Evolutionary conservation across 2,888 invertebrate species (phyloP).

Genomic region (Protodeltote pygarga): DNA sequence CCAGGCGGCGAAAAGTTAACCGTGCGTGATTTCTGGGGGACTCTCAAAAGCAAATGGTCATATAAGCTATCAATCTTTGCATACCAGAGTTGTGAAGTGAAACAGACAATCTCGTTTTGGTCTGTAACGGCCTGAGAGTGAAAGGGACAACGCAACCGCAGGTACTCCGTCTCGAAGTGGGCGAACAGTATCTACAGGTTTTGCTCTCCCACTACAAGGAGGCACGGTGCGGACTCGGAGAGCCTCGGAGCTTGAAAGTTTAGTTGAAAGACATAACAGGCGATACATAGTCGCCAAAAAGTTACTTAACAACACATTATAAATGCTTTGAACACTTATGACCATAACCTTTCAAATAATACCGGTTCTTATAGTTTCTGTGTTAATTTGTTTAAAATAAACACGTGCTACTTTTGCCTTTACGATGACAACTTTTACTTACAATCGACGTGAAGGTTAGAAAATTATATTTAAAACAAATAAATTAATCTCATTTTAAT

Average conservation of each 20-base stretch:
- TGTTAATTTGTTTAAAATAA: constrained; percentile 39
- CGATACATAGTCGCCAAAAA: constrained; percentile 64
- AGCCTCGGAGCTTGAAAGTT: constrained; percentile 81
- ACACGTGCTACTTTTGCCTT: constrained; percentile 48
- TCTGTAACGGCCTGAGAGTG: constrained; percentile 61
- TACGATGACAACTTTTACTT: constrained; percentile 34
- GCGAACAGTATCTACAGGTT: constrained; percentile 86
- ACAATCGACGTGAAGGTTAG: background rate
- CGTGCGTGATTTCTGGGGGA: constrained; percentile 85
- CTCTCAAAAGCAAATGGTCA: constrained; percentile 86
- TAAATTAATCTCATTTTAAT: background rate
- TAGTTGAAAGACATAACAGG: constrained; percentile 75
- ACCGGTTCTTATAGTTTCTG: constrained; percentile 40
- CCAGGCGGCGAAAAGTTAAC: constrained; percentile 85
- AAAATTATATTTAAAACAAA: background rate
- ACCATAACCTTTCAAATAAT: constrained; percentile 43
- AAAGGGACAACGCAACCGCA: constrained; percentile 78
- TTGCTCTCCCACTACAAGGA: constrained; percentile 86
- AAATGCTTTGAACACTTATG: constrained; percentile 31
- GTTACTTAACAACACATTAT: constrained; percentile 35
- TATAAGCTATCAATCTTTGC: constrained; percentile 87
- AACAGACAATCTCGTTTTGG: constrained; percentile 70
- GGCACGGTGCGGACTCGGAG: constrained; percentile 80
- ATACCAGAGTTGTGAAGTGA: constrained; percentile 85
- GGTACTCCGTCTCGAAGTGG: constrained; percentile 81